Evolutionary conservation across 92 coral and sea anemone genomes (phyloP).

Genomic region (Isaurus tuberculatus): DNA sequence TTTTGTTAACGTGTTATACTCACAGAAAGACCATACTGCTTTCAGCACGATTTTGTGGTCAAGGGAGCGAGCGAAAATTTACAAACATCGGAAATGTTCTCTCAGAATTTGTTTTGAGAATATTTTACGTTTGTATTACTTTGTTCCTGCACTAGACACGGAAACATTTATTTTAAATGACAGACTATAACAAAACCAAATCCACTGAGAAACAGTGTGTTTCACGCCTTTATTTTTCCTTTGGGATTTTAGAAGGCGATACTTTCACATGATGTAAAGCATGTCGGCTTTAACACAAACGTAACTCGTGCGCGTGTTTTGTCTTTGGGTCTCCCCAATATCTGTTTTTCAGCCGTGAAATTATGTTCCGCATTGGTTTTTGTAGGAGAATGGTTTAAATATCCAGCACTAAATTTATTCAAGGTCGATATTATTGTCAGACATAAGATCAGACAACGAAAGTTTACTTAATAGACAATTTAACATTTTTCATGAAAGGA

Average conservation of each 20-base stretch:
- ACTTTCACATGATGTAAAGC: conserved; percentile 5
- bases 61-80: not conserved
- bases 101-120: not conserved
- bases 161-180: not conserved
- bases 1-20: not conserved
- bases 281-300: conserved; percentile 8
- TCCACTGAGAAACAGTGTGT: not conserved
- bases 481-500: not conserved
- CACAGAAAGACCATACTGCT: not conserved
- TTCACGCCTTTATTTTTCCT: conserved; percentile 13
- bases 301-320: not conserved
- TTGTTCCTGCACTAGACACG: not conserved
- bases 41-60: conserved; percentile 40
- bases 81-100: conserved; percentile 10
- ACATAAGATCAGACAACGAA: not conserved
- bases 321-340: not conserved
- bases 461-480: not conserved
- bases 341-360: not conserved
- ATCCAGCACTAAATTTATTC: not conserved
- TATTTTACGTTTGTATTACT: not conserved
- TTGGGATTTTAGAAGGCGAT: conserved; percentile 20
- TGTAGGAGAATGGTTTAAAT: not conserved
- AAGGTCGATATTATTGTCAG: not conserved
- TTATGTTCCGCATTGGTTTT: not conserved
- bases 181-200: not conserved